These are phyloP conservation scores for Diachasmimorpha longicaudata DNA, from an alignment of 1,140 invertebrate genomes.

Conservation along the genomic window DNA sequence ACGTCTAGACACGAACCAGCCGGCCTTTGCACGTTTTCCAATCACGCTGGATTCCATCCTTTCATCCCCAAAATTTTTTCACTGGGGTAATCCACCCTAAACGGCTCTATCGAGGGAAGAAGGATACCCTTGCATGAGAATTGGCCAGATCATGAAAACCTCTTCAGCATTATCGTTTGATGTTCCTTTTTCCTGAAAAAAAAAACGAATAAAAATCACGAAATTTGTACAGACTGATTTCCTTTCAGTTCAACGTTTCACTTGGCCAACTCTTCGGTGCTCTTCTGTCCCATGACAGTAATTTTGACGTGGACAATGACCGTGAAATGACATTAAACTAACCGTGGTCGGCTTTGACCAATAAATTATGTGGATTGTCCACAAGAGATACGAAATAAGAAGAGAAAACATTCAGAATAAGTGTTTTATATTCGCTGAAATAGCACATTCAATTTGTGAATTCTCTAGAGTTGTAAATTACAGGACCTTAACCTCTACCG, in stretches of 20 bases:
- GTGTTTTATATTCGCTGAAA: no score
- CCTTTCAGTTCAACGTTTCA: background rate
- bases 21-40: conserved; percentile 56
- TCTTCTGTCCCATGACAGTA: conserved; percentile 30
- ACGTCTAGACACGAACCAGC: conserved; percentile 47
- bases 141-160: background rate
- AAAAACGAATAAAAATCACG: background rate
- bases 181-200: background rate
- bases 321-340: conserved; percentile 63
- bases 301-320: conserved; percentile 59
- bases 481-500: no score
- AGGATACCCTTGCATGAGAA: conserved; percentile 33
- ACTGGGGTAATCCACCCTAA: background rate
- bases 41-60: conserved; percentile 47
- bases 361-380: conserved; percentile 60
- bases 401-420: conserved; percentile 29
- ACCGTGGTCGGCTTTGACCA: conserved; percentile 56
- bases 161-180: background rate
- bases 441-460: no score
- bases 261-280: background rate
- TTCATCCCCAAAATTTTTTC: background rate
- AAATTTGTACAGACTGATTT: background rate
- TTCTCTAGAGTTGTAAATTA: no score
- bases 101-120: conserved; percentile 31
- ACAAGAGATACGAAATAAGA: conserved; percentile 32